Evolutionary conservation across 2,888 invertebrate genomes (phyloP), one percentile per base, ranked within the genome.

Genomic region (Bombylius major): DNA sequence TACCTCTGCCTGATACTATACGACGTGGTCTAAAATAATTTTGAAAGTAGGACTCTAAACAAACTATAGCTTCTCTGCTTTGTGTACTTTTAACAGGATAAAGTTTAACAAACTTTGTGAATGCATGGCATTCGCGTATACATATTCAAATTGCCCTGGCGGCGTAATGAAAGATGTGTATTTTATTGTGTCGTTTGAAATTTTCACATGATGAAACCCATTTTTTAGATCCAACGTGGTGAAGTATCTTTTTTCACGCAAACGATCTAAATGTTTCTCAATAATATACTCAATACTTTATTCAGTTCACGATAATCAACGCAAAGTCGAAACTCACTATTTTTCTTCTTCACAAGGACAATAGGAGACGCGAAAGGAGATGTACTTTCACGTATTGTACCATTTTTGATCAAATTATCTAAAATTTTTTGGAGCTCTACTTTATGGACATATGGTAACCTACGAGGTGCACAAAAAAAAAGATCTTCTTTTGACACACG

Each of bases 91-190:
- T 56, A n/a, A 56, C 54, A 14, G 55, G 14, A 34, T 45, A 57
- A 32, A 70, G 54, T 46, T 68, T 63, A 1, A 65, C 55, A 57
- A 63, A 70, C 55, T 71, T 70, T 0, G 68, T 54, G 39, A 59
- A 56, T 1, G 56, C 53, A 56, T 58, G 61, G 63, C 61, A 63
- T 59, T 47, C 48, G 47, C 31, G 14, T 13, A n/a, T n/a, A n/a
- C n/a, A 47, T 53, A 53, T 45, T 56, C 53, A n/a, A 42, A 53
- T 34, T 56, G 51, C 5, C 50, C 53, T 32, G 55, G 44, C n/a
- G 44, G 50, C 5, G 51, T 58, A 31, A 39, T 48, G 39, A 53
- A 56, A 32, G 55, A 55, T 1, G 60, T 62, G 39, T 54, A 62
- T 50, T 61, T 59, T 12, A 59, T 58, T 6, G 61, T 62, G 5